phyloP scores from a whole-genome alignment of 2,797 vertebrate genomes.

The Buceros bicornis region DNA sequence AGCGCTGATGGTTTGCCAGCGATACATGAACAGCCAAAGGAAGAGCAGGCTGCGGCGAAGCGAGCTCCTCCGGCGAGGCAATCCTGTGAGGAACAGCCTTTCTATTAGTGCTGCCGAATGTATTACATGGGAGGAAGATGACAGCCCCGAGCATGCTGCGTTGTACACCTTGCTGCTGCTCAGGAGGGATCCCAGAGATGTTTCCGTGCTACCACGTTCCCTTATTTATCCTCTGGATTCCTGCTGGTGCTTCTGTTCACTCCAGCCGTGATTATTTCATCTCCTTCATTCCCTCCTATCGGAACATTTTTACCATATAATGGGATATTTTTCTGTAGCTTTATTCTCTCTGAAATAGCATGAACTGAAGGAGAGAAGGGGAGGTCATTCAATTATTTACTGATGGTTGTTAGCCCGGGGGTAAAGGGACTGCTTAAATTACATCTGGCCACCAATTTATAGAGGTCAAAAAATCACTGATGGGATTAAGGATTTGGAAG shows the following conservation, averaged over 20 bases:
- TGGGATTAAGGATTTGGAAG: conserved; percentile 58
- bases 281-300: background rate
- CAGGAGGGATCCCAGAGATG: conserved; percentile 11
- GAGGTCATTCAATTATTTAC: conserved; percentile 59
- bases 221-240: conserved; percentile 9
- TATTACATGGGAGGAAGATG: background rate
- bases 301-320: conserved; percentile 45
- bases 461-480: conserved; percentile 54
- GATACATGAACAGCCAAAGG: background rate
- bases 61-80: background rate
- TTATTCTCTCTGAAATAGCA: background rate
- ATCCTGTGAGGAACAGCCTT: background rate
- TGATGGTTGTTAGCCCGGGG: conserved; percentile 42
- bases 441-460: conserved; percentile 46
- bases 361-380: background rate
- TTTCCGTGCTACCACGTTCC: background rate
- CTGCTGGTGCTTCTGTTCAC: background rate
- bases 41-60: background rate
- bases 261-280: conserved; percentile 42
- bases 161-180: background rate
- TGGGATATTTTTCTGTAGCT: conserved; percentile 41
- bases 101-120: background rate
- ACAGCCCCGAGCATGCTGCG: background rate
- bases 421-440: conserved; percentile 48
- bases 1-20: background rate